Evolutionary conservation across 1,140 invertebrate genomes (phyloP), one percentile per base, ranked within the genome.

Genomic region (Rhopalosiphum maidis): DNA sequence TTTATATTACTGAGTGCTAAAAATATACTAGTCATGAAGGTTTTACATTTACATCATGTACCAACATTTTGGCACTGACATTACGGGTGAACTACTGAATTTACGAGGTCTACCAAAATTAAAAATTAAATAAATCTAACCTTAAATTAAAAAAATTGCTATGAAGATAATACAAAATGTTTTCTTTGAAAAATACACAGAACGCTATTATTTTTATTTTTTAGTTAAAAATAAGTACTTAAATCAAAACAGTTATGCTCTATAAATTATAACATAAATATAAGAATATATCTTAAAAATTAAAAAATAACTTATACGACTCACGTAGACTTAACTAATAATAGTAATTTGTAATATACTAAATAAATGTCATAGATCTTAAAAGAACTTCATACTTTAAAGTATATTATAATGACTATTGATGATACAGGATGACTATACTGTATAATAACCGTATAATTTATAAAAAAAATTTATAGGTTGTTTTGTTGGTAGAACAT

Each of bases 191-290:
- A 22, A 68, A 68, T 68, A 68, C 60, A 68, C 11, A 11, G 4
- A n/a, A n/a, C 3, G 11, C 15, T n/a, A n/a, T 77, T 77, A 18
- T 77, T 77, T 18, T 77, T 18, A 77, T 18, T n/a, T n/a, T n/a
- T 77, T 18, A 15, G 30, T 77, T 68, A 77, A 77, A 68, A 77
- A 77, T 77, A 77, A 77, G 15, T 21, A 7, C 60, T 77, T 77
- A n/a, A 77, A 77, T 77, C 30, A 77, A 77, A n/a, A 68, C 18
- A 77, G n/a, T 21, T 77, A 77, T 51, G 48, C 4, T 77, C 30
- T 77, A 77, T 68, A 77, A 77, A 77, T 77, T 77, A 68, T 60
- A 77, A n/a, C n/a, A 77, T n/a, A 77, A 18, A n/a, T 77, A 77
- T n/a, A 6, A 77, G 15, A 77, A 77, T n/a, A 77, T 35, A 77